Evolutionary conservation across 2,113 vertebrate species (phyloP), one percentile per base, ranked within the genome.

Genomic region (Vulpes ferrilata): DNA sequence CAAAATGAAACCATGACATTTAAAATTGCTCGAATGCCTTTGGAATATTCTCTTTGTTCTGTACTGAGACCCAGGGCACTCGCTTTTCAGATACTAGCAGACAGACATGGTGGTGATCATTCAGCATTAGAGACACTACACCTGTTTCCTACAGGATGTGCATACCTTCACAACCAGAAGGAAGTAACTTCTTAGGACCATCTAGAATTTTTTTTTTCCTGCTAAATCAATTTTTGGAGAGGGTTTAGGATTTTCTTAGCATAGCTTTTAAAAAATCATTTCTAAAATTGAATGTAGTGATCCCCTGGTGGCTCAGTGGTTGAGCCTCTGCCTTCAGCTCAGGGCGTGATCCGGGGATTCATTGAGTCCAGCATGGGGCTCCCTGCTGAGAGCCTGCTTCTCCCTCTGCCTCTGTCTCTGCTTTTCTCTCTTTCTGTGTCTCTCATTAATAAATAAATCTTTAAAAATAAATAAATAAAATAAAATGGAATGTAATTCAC

Each of bases 401-500:
- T 43, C 43, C 43, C 43, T 43, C 43, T 43, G 43, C 43, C 43
- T 43, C 43, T 43, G 43, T 7, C 43, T 43, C 43, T 43, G 43
- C 43, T 43, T 43, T 5, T 43, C 43, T 43, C 43, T 43, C 43
- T 43, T 43, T 43, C 43, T 43, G 43, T 43, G 43, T 43, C 43
- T 43, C 43, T 43, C 43, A 43, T 43, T 43, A 43, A 43, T 43
- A 43, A 43, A 43, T 43, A 43, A 43, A 43, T 43, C 43, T 43
- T 43, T 43, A 43, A 43, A 43, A 43, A 43, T 43, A 43, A 43
- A 43, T 43, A 43, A 43, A 43, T 43, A 43, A 43, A 43, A 43
- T 43, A 84, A 91, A 95, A 81, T 27, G 43, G n/a, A 94, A 79
- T 81, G 13, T 80, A 88, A 92, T 85, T 92, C 30, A 35, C 43